Percentiles rank a stretch among this genome's conserved stretches.
These are phyloP conservation scores for Oscheius myriophilus DNA, from an alignment of 2,888 invertebrate species.

Conservation along the genomic window DNA sequence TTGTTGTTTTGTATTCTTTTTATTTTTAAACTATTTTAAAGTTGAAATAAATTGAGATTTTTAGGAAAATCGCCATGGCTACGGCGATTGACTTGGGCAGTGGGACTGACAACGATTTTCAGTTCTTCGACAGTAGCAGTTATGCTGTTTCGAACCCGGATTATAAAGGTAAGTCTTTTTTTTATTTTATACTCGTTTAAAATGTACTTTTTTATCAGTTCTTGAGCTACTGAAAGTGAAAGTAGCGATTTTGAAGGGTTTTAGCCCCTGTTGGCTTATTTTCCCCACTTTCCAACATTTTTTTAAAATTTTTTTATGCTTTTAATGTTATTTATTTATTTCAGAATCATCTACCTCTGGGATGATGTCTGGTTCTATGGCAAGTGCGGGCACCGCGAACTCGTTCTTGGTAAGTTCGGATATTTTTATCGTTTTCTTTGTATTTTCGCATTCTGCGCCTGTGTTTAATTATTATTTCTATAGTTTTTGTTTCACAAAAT, in stretches of 20 bases:
- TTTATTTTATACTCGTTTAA: background rate
- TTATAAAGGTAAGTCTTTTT: constrained; percentile 13
- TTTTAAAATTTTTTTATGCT: too few species aligned
- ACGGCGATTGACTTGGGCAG: constrained; percentile 15
- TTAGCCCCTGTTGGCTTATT: too few species aligned
- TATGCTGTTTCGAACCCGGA: constrained; percentile 10
- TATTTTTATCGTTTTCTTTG: background rate
- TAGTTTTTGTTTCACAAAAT: background rate
- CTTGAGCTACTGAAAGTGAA: too few species aligned
- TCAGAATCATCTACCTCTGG: too few species aligned
- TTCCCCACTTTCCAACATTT: too few species aligned
- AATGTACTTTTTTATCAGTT: too few species aligned
- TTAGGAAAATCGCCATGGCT: background rate
- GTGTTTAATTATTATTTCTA: background rate
- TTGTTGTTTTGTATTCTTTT: too few species aligned
- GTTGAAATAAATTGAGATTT: too few species aligned
- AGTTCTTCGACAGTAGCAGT: constrained; percentile 21
- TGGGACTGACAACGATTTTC: constrained; percentile 8
- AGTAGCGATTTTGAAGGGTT: too few species aligned
- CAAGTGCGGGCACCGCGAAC: background rate
- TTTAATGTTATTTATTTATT: too few species aligned
- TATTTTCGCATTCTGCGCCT: background rate
- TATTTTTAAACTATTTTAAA: too few species aligned
- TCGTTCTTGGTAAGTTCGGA: constrained; percentile 21
- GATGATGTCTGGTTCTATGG: too few species aligned